phyloP scores from a whole-genome alignment of 2,888 invertebrate species.

The Nomada ruficornis region DNA sequence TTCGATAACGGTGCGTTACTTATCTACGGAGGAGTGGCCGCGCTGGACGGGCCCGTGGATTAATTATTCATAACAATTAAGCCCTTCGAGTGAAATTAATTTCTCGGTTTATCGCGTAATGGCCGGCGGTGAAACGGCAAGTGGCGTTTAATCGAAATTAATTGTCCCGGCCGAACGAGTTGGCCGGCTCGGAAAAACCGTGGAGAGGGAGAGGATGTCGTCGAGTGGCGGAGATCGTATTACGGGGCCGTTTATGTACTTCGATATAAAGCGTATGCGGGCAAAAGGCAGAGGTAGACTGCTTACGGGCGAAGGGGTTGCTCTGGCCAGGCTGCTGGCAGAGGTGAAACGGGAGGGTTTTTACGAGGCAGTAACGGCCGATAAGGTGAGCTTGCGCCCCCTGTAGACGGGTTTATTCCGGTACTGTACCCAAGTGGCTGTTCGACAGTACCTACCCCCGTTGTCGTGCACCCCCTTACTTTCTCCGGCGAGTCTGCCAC shows the following conservation, averaged over 20 bases:
- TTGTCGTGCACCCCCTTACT: constrained; percentile 66
- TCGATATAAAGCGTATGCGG: constrained; percentile 66
- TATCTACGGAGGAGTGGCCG: constrained; percentile 13
- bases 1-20: constrained; percentile 24
- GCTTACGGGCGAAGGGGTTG: constrained; percentile 64
- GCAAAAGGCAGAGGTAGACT: constrained; percentile 67
- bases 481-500: constrained; percentile 65
- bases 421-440: constrained; percentile 84
- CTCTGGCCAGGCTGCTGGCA: constrained; percentile 62
- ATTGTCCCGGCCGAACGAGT: constrained; percentile 68
- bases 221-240: constrained; percentile 62
- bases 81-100: constrained; percentile 56
- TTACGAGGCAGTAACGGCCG: constrained; percentile 85
- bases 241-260: constrained; percentile 67
- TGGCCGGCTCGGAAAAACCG: constrained; percentile 14
- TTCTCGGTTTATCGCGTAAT: constrained; percentile 56
- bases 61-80: constrained; percentile 63
- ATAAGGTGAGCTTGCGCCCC: constrained; percentile 83
- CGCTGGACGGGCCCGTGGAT: constrained; percentile 10
- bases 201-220: constrained; percentile 23
- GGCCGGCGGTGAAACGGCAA: constrained; percentile 22
- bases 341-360: constrained; percentile 80
- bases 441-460: constrained; percentile 76
- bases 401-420: constrained; percentile 80
- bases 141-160: constrained; percentile 67